Evolutionary conservation across 1,140 invertebrate species (phyloP), one percentile per base, ranked within the genome.

Genomic region (Drosophila equinoxialis): DNA sequence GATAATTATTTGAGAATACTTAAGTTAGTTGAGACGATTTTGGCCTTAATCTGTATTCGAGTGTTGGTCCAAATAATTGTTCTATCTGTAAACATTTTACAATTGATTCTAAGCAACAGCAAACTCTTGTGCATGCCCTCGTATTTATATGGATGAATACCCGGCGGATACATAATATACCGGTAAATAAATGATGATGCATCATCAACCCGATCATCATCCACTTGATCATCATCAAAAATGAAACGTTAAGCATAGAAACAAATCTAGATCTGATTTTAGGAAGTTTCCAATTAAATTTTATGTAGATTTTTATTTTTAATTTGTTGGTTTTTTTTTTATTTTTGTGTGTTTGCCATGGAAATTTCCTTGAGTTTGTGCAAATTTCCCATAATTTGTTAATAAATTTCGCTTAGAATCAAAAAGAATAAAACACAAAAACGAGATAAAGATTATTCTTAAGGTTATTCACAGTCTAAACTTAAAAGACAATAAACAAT

Each of bases 321-420:
- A 30, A 30, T 30, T 30, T 30, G 30, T 30, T 30, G 30, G 35
- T 37, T 65, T 33, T 60, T 80, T 65, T 37, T 64, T 80, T 66
- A 1, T 70, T 76, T 11, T 0, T 30, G 30, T 30, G 30, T 30
- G 37, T 59, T 61, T 59, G 37, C 73, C 37, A 66, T 58, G 4
- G 55, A 45, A 59, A 65, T 64, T 58, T 72, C 83, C 82, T 83
- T 86, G 82, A 86, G 67, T 59, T 71, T 79, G 68, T 86, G 82
- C 82, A 77, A 87, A 86, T 82, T 86, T 64, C 81, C 73, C 72
- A 78, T 81, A 87, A 76, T 77, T 73, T 68, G 59, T 67, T 45
- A 33, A 68, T 68, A 71, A 81, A 78, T 66, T 63, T 70, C 26
- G 66, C 39, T 74, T 70, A 66, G 59, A 78, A 30, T 71, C 54